These are phyloP conservation scores for Hemichromis elongatus DNA, from an alignment of 2,113 vertebrate genomes.

Conservation along the genomic window DNA sequence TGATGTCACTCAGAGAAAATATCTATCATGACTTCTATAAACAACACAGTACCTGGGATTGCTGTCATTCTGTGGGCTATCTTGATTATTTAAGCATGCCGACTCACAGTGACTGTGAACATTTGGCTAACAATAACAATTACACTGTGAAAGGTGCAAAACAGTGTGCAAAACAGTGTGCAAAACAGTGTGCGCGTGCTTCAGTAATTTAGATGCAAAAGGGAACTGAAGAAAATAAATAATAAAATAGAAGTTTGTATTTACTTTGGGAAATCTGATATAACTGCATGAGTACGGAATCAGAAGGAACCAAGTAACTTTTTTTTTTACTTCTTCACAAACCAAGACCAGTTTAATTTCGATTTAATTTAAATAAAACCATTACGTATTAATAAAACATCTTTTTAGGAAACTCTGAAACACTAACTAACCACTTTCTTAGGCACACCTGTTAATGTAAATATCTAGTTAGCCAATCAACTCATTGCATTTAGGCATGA, in stretches of 20 bases:
- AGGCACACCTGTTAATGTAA: not conserved
- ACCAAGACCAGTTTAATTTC: not conserved
- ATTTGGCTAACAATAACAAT: not conserved
- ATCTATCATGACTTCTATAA: not conserved
- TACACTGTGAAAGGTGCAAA: not conserved
- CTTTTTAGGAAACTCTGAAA: not conserved
- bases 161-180: not conserved
- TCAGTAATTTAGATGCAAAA: not conserved
- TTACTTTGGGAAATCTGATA: not conserved
- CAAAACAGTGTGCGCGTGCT: not conserved
- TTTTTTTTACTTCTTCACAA: not conserved
- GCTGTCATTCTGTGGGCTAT: not conserved
- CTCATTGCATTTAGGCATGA: not conserved
- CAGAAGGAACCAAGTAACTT: not conserved
- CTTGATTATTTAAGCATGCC: not conserved
- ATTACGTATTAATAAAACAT: not conserved
- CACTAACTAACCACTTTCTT: not conserved
- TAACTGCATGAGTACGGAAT: not conserved
- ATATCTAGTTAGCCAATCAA: not conserved
- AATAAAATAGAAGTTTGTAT: not conserved
- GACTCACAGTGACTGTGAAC: not conserved
- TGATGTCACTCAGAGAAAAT: slow-evolving; percentile 8
- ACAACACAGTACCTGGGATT: not conserved
- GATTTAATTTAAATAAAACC: not conserved
- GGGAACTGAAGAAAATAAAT: not conserved